A percentile compares a stretch with the other conserved stretches of the same genome.
These are phyloP conservation scores for Otocyon megalotis DNA, from an alignment of 2,113 vertebrate genomes.

Conservation along the genomic window DNA sequence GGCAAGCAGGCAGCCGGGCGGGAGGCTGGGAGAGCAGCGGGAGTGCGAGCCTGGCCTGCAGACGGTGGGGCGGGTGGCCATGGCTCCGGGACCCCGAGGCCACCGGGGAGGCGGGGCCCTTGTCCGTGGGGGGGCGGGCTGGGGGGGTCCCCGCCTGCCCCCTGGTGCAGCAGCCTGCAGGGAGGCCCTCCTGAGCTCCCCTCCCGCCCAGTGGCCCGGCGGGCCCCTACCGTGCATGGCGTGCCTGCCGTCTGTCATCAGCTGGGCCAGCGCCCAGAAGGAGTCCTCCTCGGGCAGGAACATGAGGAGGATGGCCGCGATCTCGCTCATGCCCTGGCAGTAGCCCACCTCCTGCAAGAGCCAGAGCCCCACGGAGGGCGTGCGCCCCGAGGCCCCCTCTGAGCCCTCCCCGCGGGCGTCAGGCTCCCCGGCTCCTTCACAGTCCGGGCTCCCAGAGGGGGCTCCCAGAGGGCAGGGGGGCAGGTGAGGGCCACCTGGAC, in stretches of 20 bases:
- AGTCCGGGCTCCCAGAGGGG: too few species aligned
- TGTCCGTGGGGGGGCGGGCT: too few species aligned
- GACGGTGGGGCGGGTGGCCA: not conserved
- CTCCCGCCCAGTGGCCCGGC: fast-evolving
- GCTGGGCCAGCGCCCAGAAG: conserved; percentile 94
- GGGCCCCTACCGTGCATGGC: conserved; percentile 92
- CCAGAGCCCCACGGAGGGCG: not conserved
- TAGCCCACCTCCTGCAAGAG: conserved; percentile 95
- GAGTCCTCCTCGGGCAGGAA: conserved; percentile 95
- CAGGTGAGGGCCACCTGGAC: too few species aligned
- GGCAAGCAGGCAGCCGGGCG: not conserved
- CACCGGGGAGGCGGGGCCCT: not conserved
- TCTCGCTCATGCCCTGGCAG: conserved; percentile 96
- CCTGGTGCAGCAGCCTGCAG: too few species aligned
- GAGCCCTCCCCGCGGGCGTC: too few species aligned
- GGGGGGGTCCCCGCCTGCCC: not conserved
- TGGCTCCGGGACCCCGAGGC: not conserved
- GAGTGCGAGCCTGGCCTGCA: not conserved
- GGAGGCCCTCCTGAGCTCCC: not conserved
- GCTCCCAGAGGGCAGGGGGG: too few species aligned
- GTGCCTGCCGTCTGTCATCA: conserved; percentile 90
- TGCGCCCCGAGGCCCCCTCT: not conserved
- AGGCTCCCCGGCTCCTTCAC: too few species aligned
- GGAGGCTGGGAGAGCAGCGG: not conserved
- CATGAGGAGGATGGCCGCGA: conserved; percentile 93